Conservation (phyloP, 2,113 vertebrate genomes). For the Ranitomeya imitator region DNA sequence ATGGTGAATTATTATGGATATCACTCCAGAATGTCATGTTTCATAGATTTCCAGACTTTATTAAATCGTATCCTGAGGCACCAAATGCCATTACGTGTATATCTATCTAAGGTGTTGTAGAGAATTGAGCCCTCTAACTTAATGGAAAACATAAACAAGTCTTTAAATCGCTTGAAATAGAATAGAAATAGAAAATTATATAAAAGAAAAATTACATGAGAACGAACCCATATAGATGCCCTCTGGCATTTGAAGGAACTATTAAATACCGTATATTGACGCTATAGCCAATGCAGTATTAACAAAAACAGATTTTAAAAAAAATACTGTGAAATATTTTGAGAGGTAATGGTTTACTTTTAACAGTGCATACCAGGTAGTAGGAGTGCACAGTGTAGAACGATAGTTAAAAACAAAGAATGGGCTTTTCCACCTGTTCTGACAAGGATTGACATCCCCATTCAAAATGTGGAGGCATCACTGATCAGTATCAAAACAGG, state of each 20-base stretch:
- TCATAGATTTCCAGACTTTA: background rate
- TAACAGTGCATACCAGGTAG: no score
- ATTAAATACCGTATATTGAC: no score
- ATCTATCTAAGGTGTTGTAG: background rate
- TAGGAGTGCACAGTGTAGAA: no score
- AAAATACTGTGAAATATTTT: no score
- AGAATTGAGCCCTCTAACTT: background rate
- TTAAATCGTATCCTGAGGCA: background rate
- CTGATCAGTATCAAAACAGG: no score
- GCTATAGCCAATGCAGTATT: no score
- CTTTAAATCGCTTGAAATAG: background rate
- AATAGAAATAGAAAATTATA: background rate
- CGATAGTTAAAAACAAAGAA: no score
- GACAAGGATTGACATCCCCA: no score
- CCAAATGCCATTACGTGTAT: background rate
- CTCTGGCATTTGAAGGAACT: background rate
- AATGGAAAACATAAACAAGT: constrained; percentile 9
- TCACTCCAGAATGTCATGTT: background rate
- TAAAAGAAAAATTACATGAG: background rate
- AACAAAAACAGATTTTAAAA: no score
- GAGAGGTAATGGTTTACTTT: no score
- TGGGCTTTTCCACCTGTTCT: no score
- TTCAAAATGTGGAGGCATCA: no score
- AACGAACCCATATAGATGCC: background rate
- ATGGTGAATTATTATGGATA: background rate